Percentiles rank a stretch among this genome's conserved stretches.
Evolutionary conservation across 1,140 invertebrate genomes (phyloP).

Genomic region (Grapholita molesta): DNA sequence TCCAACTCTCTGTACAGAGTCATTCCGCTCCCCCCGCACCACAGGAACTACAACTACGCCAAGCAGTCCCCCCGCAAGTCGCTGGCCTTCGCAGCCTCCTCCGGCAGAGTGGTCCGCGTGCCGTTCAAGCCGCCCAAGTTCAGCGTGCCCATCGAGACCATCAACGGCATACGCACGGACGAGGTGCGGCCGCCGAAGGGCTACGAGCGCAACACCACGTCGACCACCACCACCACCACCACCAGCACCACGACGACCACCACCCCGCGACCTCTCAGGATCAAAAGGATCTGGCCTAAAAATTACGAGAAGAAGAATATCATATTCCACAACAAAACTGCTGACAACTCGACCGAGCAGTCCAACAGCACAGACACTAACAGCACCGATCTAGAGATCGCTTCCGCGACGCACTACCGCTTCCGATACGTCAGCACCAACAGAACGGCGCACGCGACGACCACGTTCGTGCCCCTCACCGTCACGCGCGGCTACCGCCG

Average conservation of each 20-base stretch:
- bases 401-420: slow-evolving; percentile 32
- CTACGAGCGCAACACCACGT: slow-evolving; percentile 36
- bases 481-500: slow-evolving; percentile 44
- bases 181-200: slow-evolving; percentile 50
- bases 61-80: slow-evolving; percentile 29
- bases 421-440: slow-evolving; percentile 19
- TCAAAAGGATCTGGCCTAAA: slow-evolving; percentile 72
- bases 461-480: slow-evolving; percentile 22
- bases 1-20: slow-evolving; percentile 57
- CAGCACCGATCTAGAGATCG: slow-evolving; percentile 32
- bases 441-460: slow-evolving; percentile 26
- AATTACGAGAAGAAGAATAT: slow-evolving; percentile 53
- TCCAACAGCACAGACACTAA: slow-evolving; percentile 35
- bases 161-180: slow-evolving; percentile 59
- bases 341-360: slow-evolving; percentile 18
- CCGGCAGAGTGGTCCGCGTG: slow-evolving; percentile 33
- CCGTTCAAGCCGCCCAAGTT: slow-evolving; percentile 52
- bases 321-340: slow-evolving; percentile 32
- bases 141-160: slow-evolving; percentile 60
- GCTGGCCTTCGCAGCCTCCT: slow-evolving; percentile 40
- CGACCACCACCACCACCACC: slow-evolving; percentile 34
- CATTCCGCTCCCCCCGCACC: slow-evolving; percentile 47
- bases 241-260: slow-evolving; percentile 45
- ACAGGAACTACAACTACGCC: slow-evolving; percentile 32
- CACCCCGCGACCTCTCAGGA: slow-evolving; percentile 51